Evolutionary conservation across 37 sponge, comb jelly and placozoan genomes (phyloP).

Genomic region (Beroe ovata): DNA sequence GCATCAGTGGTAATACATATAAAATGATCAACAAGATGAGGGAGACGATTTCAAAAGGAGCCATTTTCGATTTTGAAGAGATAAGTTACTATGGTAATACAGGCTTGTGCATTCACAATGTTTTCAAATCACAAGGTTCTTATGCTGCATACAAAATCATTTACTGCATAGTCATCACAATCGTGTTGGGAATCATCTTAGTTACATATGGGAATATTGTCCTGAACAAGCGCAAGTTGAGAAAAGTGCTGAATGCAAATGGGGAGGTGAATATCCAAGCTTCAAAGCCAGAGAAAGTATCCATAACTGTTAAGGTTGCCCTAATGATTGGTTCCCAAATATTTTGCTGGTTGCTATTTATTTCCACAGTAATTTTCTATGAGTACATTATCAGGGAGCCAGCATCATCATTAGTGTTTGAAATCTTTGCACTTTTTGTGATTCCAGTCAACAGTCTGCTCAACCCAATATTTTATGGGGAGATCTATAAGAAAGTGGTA

Average conservation of each 20-base stretch:
- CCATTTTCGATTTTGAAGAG: background rate
- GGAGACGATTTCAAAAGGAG: background rate
- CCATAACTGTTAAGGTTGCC: background rate
- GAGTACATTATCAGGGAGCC: background rate
- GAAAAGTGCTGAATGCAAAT: background rate
- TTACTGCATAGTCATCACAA: background rate
- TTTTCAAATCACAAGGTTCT: background rate
- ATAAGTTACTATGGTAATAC: background rate
- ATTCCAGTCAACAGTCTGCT: background rate
- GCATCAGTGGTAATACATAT: background rate
- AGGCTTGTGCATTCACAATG: background rate
- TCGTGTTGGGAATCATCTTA: background rate
- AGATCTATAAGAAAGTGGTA: background rate
- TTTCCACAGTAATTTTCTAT: background rate
- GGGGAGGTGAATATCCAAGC: background rate
- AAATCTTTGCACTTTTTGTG: background rate
- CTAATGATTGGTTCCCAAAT: background rate
- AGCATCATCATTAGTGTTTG: background rate
- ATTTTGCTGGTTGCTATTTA: background rate
- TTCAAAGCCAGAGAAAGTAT: background rate
- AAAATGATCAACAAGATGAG: background rate
- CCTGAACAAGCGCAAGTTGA: background rate
- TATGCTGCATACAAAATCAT: background rate
- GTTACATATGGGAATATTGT: background rate
- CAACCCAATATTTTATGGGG: background rate